These are phyloP conservation scores for Geococcyx californianus DNA, from an alignment of 2,113 vertebrate species.

Conservation along the genomic window DNA sequence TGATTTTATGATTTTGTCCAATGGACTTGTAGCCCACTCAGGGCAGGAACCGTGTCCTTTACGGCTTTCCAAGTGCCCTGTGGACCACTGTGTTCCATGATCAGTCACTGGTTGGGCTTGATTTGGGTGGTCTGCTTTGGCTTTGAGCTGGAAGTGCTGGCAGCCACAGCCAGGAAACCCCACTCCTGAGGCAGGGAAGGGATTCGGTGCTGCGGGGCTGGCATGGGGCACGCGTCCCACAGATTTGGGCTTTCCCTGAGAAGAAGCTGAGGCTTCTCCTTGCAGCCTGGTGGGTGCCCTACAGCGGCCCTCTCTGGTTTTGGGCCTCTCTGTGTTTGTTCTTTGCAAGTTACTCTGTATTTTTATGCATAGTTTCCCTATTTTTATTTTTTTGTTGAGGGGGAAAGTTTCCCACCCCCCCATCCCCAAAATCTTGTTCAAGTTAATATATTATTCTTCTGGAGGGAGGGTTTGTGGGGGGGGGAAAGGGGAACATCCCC, in stretches of 20 bases:
- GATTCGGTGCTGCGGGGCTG: background rate
- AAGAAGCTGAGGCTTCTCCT: background rate
- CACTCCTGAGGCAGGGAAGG: background rate
- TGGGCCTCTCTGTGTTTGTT: background rate
- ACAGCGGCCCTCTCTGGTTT: background rate
- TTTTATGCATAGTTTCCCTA: background rate
- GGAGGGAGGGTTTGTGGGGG: too few species aligned
- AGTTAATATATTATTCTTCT: too few species aligned
- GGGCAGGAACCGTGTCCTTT: background rate
- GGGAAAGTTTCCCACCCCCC: too few species aligned
- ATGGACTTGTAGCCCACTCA: background rate
- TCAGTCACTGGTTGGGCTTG: background rate
- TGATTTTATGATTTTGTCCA: background rate
- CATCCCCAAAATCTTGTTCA: too few species aligned
- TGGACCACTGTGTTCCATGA: background rate
- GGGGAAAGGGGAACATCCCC: too few species aligned
- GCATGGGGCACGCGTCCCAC: too few species aligned
- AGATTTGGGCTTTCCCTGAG: background rate
- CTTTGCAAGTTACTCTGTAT: conserved; percentile 55
- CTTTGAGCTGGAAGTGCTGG: background rate
- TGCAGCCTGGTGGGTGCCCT: too few species aligned
- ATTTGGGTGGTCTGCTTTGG: background rate
- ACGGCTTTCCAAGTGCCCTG: background rate
- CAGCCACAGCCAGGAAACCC: background rate
- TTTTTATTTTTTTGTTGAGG: too few species aligned